phyloP scores from a whole-genome alignment of 2,888 invertebrate species.

The Cataglyphis livida region DNA sequence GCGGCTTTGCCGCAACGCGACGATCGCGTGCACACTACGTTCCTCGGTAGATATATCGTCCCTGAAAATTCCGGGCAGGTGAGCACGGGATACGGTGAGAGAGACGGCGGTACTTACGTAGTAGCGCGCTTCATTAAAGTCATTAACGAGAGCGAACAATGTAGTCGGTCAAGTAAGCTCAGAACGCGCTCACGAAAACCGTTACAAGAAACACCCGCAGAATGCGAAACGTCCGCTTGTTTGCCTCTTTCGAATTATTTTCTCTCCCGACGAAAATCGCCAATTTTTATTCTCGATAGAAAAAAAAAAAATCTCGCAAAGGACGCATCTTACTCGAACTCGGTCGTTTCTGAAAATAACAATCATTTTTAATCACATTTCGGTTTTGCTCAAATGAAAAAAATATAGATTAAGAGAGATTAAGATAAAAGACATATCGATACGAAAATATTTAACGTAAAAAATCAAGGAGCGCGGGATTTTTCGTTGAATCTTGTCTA shows the following conservation, averaged over 20 bases:
- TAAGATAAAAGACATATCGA: not conserved
- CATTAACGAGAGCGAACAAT: slow-evolving; percentile 50
- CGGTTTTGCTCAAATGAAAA: not conserved
- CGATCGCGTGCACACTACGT: slow-evolving; percentile 4
- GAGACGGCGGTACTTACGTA: slow-evolving; percentile 33
- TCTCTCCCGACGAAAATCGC: slow-evolving; percentile 12
- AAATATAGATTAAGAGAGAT: not conserved
- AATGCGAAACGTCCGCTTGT: slow-evolving; percentile 13
- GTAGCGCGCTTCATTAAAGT: slow-evolving; percentile 45
- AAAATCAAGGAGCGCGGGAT: not conserved
- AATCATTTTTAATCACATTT: slow-evolving; percentile 5
- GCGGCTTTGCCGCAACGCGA: slow-evolving; percentile 14
- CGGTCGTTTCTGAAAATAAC: not conserved
- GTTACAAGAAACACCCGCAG: slow-evolving; percentile 20
- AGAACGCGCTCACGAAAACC: slow-evolving; percentile 16
- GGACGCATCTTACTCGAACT: not conserved
- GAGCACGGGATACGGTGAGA: not conserved
- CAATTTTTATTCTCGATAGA: not conserved
- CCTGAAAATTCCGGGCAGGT: slow-evolving; percentile 7
- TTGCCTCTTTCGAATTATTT: slow-evolving; percentile 3
- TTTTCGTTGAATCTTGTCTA: not conserved
- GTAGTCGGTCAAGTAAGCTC: slow-evolving; percentile 14
- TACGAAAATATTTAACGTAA: not conserved
- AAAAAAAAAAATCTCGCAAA: too few species aligned
- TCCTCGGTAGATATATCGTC: slow-evolving; percentile 28